phyloP scores from a whole-genome alignment of 1,140 invertebrate species.

The Drosophila ambigua region DNA sequence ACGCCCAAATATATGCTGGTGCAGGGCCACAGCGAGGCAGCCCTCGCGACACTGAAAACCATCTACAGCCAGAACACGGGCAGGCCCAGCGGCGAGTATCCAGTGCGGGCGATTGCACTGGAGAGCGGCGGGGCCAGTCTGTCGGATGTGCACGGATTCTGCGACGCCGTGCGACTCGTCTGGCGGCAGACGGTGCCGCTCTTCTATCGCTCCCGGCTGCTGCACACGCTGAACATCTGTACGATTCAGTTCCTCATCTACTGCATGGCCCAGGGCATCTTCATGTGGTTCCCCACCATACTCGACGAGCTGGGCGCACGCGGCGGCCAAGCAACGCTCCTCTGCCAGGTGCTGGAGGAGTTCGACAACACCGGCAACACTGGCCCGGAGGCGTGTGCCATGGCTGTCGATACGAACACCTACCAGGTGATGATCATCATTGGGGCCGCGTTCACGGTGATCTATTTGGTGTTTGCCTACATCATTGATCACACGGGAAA shows the following conservation, averaged over 20 bases:
- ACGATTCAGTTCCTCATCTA: slow-evolving; percentile 85
- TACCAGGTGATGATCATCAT: slow-evolving; percentile 74
- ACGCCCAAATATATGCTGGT: slow-evolving; percentile 91
- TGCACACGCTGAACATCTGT: slow-evolving; percentile 86
- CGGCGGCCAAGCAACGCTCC: background rate
- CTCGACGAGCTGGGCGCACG: slow-evolving; percentile 61
- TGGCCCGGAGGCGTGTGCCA: background rate
- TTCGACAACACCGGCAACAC: background rate
- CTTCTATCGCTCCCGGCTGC: slow-evolving; percentile 84
- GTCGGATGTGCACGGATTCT: slow-evolving; percentile 54
- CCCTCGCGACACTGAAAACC: slow-evolving; percentile 85
- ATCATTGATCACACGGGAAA: slow-evolving; percentile 72
- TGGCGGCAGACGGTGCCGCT: slow-evolving; percentile 85
- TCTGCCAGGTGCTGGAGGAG: slow-evolving; percentile 55
- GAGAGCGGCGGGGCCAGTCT: slow-evolving; percentile 58
- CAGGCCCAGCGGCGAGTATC: slow-evolving; percentile 48
- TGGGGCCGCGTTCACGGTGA: slow-evolving; percentile 59
- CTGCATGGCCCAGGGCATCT: slow-evolving; percentile 81
- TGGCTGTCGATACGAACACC: slow-evolving; percentile 45
- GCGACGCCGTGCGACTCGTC: slow-evolving; percentile 74
- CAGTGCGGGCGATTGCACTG: slow-evolving; percentile 52
- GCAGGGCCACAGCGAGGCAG: slow-evolving; percentile 86
- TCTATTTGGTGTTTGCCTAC: slow-evolving; percentile 77
- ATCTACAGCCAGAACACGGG: slow-evolving; percentile 87
- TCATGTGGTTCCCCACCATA: slow-evolving; percentile 84